phyloP scores from a whole-genome alignment of 2,797 vertebrate genomes.

The Chaenodraco wilsoni region DNA sequence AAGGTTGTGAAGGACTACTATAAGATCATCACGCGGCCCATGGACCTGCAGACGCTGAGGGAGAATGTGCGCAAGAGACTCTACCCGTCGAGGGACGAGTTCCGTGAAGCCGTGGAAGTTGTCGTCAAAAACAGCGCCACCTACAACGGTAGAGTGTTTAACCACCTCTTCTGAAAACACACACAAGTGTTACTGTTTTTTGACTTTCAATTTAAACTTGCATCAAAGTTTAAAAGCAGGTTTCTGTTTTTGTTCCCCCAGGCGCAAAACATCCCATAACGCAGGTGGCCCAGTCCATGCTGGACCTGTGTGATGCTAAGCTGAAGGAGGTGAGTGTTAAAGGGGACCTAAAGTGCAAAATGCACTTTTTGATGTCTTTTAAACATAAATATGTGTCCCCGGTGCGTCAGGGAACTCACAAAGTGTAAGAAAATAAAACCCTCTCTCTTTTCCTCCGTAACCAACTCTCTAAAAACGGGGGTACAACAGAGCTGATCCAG shows the following conservation, averaged over 20 bases:
- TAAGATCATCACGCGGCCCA: conserved; percentile 97
- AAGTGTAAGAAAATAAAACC: too few relatives aligned
- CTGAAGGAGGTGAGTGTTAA: conserved; percentile 91
- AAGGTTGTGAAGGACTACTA: conserved; percentile 99
- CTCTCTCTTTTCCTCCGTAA: too few relatives aligned
- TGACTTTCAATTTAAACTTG: neutral
- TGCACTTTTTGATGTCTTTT: too few relatives aligned
- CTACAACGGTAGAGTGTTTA: conserved; percentile 88
- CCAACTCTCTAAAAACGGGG: too few relatives aligned
- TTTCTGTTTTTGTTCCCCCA: conserved; percentile 66
- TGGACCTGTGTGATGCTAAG: conserved; percentile 95
- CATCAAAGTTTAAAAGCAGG: neutral
- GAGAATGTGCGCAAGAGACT: conserved; percentile 96
- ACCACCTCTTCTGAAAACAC: neutral
- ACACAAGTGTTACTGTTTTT: neutral
- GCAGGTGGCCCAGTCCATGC: conserved; percentile 96
- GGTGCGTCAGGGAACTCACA: too few relatives aligned
- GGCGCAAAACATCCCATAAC: conserved; percentile 97
- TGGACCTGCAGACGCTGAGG: conserved; percentile 97
- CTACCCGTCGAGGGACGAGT: conserved; percentile 96
- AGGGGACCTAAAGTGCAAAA: too few relatives aligned
- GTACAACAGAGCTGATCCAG: too few relatives aligned
- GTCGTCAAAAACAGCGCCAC: conserved; percentile 97
- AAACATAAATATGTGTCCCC: too few relatives aligned
- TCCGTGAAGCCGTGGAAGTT: conserved; percentile 93